Evolutionary conservation across 2,113 vertebrate genomes (phyloP), one percentile per base, ranked within the genome.

Genomic region (Megaptera novaeangliae): DNA sequence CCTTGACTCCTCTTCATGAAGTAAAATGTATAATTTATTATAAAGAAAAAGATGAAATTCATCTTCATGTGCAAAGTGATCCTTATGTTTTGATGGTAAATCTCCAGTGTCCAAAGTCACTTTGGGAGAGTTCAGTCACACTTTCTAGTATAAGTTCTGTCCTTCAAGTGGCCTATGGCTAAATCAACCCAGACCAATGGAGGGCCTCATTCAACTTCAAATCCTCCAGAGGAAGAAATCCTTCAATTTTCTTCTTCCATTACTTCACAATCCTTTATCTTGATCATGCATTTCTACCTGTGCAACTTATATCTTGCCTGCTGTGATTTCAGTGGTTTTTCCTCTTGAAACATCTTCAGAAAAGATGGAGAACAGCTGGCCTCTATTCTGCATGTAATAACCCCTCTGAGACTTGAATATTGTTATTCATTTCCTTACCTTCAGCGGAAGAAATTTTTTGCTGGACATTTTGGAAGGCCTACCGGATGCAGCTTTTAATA

Each of bases 371-470:
- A 96, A 87, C 94, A 97, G 92, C 97, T 98, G 97, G 89, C 27
- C 49, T 95, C 75, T 75, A 68, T 36, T 87, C 78, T 75, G 87
- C 39, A 41, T 64, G 12, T 93, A 96, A 89, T 93, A 71, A 90
- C 66, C 52, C 96, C 80, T 86, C 39, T 80, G 97, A 96, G 96
- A 96, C n/a, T 84, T n/a, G 46, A 96, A 87, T 39, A 46, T 36
- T 95, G 91, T 89, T 96, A 93, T 85, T 97, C 94, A 98, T 98
- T 97, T 98, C 97, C 92, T 98, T 97, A 96, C 96, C 87, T 98
- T 97, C 72, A 94, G 75, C 61, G 21, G 46, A 93, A 96, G 78
- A 97, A 88, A 90, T 69, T 94, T 96, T 96, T 92, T 96, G 61
- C 92, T 90, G 80, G 91, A 95, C 46, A 69, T 96, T 92, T 96